Conservation (phyloP, 1,140 invertebrate species). For the Zaprionus gabonicus region DNA sequence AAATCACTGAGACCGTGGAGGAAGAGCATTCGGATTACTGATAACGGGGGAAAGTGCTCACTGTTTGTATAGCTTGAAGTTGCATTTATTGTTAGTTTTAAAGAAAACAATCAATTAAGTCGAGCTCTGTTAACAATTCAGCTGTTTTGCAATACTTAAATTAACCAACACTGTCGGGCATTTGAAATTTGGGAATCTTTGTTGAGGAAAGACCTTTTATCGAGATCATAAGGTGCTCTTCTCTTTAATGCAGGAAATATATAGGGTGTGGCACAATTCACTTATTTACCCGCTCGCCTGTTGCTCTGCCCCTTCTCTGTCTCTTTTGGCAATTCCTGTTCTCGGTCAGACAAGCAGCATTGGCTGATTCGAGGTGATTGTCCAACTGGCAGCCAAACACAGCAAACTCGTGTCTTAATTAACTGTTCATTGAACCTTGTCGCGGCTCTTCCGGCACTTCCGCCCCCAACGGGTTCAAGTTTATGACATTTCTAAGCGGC, state of each 20-base stretch:
- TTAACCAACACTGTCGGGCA: too few species aligned
- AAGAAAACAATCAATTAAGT: too few species aligned
- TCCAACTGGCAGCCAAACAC: slow-evolving; percentile 23
- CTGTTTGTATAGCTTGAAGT: too few species aligned
- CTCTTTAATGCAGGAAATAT: too few species aligned
- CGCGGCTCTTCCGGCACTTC: slow-evolving; percentile 42
- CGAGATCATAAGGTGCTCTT: too few species aligned
- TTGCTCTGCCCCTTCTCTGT: not conserved
- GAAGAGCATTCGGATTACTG: not conserved
- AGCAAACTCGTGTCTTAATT: slow-evolving; percentile 53
- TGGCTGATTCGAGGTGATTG: slow-evolving; percentile 4
- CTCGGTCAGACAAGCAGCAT: not conserved
- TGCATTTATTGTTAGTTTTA: too few species aligned
- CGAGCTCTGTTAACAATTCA: too few species aligned
- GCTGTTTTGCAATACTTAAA: too few species aligned
- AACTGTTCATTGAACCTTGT: slow-evolving; percentile 66
- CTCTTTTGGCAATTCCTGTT: not conserved
- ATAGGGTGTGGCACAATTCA: not conserved
- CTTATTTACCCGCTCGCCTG: not conserved
- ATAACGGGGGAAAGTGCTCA: too few species aligned
- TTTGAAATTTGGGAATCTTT: too few species aligned
- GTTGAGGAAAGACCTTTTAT: too few species aligned
- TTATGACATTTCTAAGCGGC: slow-evolving; percentile 71
- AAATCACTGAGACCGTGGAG: too few species aligned
- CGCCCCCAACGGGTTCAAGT: slow-evolving; percentile 64